Percentiles rank a stretch among this genome's conserved stretches.
Conservation (phyloP, 64 coral and sea anemone genomes). For the Astreopora myriophthalma region DNA sequence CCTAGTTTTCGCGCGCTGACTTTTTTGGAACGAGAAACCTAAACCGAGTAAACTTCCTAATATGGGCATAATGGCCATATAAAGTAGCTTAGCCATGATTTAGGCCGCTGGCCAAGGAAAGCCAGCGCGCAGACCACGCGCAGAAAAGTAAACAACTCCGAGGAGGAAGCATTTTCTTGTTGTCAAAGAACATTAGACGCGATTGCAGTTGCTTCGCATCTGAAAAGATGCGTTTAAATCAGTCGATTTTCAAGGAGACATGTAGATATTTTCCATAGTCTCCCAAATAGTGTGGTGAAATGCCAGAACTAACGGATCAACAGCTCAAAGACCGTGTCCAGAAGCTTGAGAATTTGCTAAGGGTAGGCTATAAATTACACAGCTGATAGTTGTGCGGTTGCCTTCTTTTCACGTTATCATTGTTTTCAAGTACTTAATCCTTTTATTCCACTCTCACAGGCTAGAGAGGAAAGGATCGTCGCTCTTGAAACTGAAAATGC, state of each 20-base stretch:
- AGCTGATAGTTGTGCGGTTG: not conserved
- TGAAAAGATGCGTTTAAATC: not conserved
- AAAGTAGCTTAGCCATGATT: not conserved
- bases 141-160: slow-evolving; percentile 31
- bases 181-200: slow-evolving; percentile 63
- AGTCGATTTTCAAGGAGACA: not conserved
- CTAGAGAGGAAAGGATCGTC: slow-evolving; percentile 96
- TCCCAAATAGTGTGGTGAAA: not conserved
- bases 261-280: not conserved
- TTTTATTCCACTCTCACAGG: slow-evolving; percentile 45
- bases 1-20: not conserved
- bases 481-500: slow-evolving; percentile 98
- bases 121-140: slow-evolving; percentile 35
- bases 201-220: not conserved
- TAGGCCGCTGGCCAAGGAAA: slow-evolving; percentile 60
- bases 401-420: not conserved
- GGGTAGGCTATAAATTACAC: slow-evolving; percentile 46
- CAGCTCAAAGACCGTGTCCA: slow-evolving; percentile 89
- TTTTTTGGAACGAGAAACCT: not conserved
- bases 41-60: not conserved
- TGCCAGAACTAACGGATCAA: slow-evolving; percentile 82
- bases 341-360: slow-evolving; percentile 89
- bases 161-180: slow-evolving; percentile 49
- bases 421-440: not conserved
- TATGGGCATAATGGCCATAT: slow-evolving; percentile 5